These are phyloP conservation scores for Acipenser ruthenus DNA, from an alignment of 2,797 vertebrate genomes.

Conservation along the genomic window DNA sequence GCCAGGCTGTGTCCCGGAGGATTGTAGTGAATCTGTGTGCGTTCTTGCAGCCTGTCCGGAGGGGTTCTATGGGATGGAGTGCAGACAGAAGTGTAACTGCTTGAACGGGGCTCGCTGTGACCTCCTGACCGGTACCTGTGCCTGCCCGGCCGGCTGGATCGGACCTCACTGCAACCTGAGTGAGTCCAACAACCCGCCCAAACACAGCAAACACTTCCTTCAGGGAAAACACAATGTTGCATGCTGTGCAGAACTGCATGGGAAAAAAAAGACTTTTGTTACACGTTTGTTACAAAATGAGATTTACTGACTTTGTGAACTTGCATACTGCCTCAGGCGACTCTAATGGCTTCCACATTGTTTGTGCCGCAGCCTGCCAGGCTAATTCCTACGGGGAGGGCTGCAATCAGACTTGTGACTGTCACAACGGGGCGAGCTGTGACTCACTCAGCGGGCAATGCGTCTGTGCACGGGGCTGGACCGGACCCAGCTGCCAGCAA, in stretches of 20 bases:
- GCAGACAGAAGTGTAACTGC: slow-evolving; percentile 67
- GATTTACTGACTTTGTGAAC: too few relatives aligned
- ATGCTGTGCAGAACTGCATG: too few relatives aligned
- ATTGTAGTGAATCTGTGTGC: slow-evolving; percentile 22
- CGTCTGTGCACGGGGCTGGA: slow-evolving; percentile 74
- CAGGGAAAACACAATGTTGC: too few relatives aligned
- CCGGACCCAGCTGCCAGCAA: slow-evolving; percentile 67
- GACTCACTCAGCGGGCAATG: slow-evolving; percentile 69
- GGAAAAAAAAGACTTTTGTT: too few relatives aligned
- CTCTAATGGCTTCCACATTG: neutral
- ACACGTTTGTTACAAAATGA: too few relatives aligned
- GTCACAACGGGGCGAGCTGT: slow-evolving; percentile 70
- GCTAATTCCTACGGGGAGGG: slow-evolving; percentile 63
- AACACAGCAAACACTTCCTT: neutral
- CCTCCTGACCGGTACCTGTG: slow-evolving; percentile 58
- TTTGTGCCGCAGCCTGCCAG: slow-evolving; percentile 62
- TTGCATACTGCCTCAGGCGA: too few relatives aligned
- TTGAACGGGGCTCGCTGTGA: slow-evolving; percentile 67
- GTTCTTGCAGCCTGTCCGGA: slow-evolving; percentile 73
- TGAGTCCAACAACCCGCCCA: slow-evolving; percentile 42
- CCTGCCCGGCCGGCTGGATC: slow-evolving; percentile 67
- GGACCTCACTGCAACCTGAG: slow-evolving; percentile 68
- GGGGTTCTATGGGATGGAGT: slow-evolving; percentile 82
- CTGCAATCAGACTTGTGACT: slow-evolving; percentile 75
- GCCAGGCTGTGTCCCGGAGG: too few relatives aligned